phyloP scores from a whole-genome alignment of 1,140 invertebrate species.

The Drosophila fuyamai region DNA sequence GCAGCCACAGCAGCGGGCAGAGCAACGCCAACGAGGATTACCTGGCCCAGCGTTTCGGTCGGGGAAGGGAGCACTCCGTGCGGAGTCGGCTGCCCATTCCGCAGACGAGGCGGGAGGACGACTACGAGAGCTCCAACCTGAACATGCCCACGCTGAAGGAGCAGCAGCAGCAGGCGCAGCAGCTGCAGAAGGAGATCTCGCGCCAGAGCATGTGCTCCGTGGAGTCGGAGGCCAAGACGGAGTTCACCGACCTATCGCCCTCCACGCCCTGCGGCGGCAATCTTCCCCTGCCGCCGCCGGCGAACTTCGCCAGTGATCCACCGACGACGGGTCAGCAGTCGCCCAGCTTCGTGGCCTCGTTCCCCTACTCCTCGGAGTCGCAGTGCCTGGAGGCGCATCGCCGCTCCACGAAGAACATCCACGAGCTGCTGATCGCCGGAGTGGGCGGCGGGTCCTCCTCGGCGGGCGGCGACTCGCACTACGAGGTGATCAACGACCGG shows the following conservation, averaged over 20 bases:
- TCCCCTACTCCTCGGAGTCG: slow-evolving; percentile 80
- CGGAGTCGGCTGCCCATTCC: slow-evolving; percentile 87
- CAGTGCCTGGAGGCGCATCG: slow-evolving; percentile 83
- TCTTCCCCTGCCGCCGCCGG: slow-evolving; percentile 50
- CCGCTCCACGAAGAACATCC: slow-evolving; percentile 81
- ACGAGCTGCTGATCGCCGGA: slow-evolving; percentile 84
- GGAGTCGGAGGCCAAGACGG: slow-evolving; percentile 84
- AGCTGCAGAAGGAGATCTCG: slow-evolving; percentile 86
- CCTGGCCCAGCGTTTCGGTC: slow-evolving; percentile 85
- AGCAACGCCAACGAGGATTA: slow-evolving; percentile 85
- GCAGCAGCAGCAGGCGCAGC: slow-evolving; percentile 70
- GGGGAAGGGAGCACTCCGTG: slow-evolving; percentile 86
- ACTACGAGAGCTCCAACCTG: slow-evolving; percentile 74
- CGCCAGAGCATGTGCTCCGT: slow-evolving; percentile 85
- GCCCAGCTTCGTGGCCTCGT: slow-evolving; percentile 77
- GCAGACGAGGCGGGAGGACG: slow-evolving; percentile 82
- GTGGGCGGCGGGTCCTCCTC: slow-evolving; percentile 14
- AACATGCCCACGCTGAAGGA: slow-evolving; percentile 64
- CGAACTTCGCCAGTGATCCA: slow-evolving; percentile 72
- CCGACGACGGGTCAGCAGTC: slow-evolving; percentile 44
- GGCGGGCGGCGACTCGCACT: slow-evolving; percentile 39
- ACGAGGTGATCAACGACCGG: slow-evolving; percentile 69
- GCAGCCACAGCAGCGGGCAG: slow-evolving; percentile 65
- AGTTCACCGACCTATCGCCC: slow-evolving; percentile 83
- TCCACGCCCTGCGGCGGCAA: slow-evolving; percentile 74